Evolutionary conservation across 2,888 invertebrate species (phyloP).

Genomic region (Adela reaumurella): DNA sequence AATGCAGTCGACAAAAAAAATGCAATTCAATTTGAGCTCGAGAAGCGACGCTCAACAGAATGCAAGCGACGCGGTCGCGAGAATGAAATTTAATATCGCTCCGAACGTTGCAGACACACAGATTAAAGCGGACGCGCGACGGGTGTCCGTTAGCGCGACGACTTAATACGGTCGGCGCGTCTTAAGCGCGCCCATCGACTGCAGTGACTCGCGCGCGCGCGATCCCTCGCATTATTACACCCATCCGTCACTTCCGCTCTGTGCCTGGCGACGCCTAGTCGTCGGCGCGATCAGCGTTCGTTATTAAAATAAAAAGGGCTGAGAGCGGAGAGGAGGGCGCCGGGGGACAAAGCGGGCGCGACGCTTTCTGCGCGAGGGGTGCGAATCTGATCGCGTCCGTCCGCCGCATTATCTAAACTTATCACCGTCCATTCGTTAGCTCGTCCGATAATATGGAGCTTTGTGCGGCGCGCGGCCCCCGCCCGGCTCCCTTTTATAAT

Average conservation of each 20-base stretch:
- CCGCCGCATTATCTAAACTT: conserved; percentile 30
- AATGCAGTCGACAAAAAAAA: not conserved
- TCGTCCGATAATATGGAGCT: conserved; percentile 45
- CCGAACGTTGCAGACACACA: not conserved
- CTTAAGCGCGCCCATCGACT: not conserved
- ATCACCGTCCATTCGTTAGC: conserved; percentile 43
- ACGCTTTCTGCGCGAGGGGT: conserved; percentile 28
- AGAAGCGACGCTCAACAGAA: not conserved
- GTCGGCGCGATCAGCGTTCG: not conserved
- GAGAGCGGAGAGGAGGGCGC: no score
- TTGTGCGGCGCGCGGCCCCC: conserved; percentile 31
- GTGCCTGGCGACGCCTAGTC: not conserved
- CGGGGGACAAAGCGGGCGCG: conserved; percentile 13
- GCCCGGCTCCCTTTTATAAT: conserved; percentile 37
- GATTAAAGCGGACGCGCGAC: not conserved
- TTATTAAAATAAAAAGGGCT: not conserved
- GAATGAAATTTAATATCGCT: not conserved
- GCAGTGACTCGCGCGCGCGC: not conserved
- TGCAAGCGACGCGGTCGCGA: not conserved
- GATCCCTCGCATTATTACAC: not conserved
- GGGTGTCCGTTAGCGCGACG: not conserved
- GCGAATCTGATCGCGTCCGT: conserved; percentile 30
- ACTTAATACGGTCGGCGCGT: not conserved
- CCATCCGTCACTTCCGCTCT: not conserved
- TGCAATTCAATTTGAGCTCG: not conserved